Evolutionary conservation across 2,888 invertebrate genomes (phyloP).

Genomic region (Hecatera dysodea): DNA sequence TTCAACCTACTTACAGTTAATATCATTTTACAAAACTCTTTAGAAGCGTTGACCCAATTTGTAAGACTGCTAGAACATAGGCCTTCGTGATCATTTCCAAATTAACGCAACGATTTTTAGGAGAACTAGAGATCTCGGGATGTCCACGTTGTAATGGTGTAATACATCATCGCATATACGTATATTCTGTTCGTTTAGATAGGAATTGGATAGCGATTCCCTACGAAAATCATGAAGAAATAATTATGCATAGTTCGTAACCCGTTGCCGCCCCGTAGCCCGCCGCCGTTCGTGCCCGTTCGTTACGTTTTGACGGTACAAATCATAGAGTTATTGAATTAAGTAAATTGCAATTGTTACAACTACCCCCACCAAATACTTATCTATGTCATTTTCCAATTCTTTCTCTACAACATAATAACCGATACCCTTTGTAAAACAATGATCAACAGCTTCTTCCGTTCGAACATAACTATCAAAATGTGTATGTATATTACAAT

Average conservation of each 20-base stretch:
- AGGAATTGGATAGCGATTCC: not conserved
- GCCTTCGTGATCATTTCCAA: not conserved
- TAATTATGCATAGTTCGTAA: too few relatives aligned
- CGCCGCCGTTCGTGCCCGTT: too few relatives aligned
- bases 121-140: not conserved
- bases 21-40: too few relatives aligned
- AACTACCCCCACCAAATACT: not conserved
- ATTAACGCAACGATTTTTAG: too few relatives aligned
- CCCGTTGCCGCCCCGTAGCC: too few relatives aligned
- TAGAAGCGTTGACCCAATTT: constrained; percentile 1
- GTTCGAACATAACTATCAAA: not conserved
- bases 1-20: too few relatives aligned
- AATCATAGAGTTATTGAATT: too few relatives aligned
- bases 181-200: too few relatives aligned
- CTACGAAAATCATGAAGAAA: not conserved
- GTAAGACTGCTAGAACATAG: not conserved
- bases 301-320: too few relatives aligned
- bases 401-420: not conserved
- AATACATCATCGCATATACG: too few relatives aligned
- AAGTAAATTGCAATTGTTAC: too few relatives aligned
- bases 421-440: constrained; percentile 32
- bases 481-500: constrained; percentile 16
- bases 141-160: too few relatives aligned
- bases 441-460: not conserved
- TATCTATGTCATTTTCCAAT: not conserved